Base-by-base conservation (phyloP, 2,888 invertebrate genomes). In the Carterocephalus palaemon region DNA sequence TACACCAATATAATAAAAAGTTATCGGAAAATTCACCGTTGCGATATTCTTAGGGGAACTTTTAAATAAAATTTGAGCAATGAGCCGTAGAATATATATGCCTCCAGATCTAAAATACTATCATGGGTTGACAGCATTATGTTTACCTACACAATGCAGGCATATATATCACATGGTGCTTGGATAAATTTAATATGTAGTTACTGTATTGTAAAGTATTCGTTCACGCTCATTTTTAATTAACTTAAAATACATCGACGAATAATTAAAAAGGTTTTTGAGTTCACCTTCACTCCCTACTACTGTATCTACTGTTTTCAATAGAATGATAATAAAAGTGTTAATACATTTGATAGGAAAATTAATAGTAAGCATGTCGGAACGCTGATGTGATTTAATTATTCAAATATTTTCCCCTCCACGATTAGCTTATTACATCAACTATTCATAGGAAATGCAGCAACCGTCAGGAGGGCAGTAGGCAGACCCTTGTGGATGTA, bases 401-500 rank as follows among this genome's bases (percentile, higher is more conserved):
- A 38, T 39, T 34, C 24, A 34, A 42, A 20, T 33, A 33, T 22
- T 38, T 41, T 43, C 46, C 43, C 34, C 43, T 47, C 48, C 46
- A 48, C 48, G 47, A 54, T 54, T 52, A 54, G 50, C 46, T 51
- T 49, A 48, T 56, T 56, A 53, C 53, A 59, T 60, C 55, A 62
- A 66, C 62, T 68, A 67, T 69, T 69, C 64, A 64, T 58, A 57
- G 64, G 56, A 64, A 63, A 60, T 66, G 72, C 72, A 64, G 65
- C 60, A 57, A 57, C 53, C 59, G 54, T 56, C 63, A 59, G 51
- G 51, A 60, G 64, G 62, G 65, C 32, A 33, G 64, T 63, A 67
- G 64, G 64, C 53, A 61, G 64, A 66, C 74, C 74, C 74, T 72
- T 70, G 71, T 64, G 68, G 70, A 66, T 66, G 61, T 63, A 68